Evolutionary conservation across 2,113 vertebrate genomes (phyloP).

Genomic region (Excalfactoria chinensis): DNA sequence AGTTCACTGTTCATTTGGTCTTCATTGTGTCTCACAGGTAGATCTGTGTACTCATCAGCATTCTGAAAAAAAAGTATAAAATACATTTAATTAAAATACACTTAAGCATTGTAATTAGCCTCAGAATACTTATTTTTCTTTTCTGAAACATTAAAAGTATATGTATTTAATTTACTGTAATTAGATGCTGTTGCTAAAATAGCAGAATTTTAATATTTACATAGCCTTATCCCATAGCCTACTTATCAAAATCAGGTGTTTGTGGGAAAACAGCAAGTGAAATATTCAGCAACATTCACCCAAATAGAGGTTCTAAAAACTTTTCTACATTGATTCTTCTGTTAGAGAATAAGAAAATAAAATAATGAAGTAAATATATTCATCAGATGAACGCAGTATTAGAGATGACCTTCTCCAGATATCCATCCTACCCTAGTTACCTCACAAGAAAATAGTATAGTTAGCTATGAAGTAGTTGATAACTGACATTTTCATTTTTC

Average conservation of each 20-base stretch:
- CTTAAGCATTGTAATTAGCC: not conserved
- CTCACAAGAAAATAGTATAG: not conserved
- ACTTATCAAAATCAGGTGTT: not conserved
- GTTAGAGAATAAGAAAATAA: not conserved
- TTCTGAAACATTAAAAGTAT: not conserved
- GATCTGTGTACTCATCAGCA: constrained; percentile 93
- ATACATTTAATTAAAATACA: not conserved
- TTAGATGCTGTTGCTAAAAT: not conserved
- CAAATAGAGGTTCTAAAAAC: not conserved
- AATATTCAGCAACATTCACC: not conserved
- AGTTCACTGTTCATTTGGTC: constrained; percentile 96
- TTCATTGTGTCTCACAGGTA: constrained; percentile 98
- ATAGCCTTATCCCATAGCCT: not conserved
- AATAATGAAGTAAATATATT: not conserved
- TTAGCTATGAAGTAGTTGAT: not conserved
- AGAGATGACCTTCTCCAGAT: not conserved
- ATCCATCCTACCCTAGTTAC: not conserved
- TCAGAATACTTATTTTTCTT: not conserved
- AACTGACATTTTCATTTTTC: not conserved
- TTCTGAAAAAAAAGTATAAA: constrained; percentile 76
- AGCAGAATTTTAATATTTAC: not conserved
- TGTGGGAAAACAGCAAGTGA: not conserved
- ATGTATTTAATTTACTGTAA: not conserved
- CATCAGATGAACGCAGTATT: not conserved
- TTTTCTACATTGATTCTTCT: not conserved